phyloP scores from a whole-genome alignment of 2,113 vertebrate genomes.

The Columba livia region DNA sequence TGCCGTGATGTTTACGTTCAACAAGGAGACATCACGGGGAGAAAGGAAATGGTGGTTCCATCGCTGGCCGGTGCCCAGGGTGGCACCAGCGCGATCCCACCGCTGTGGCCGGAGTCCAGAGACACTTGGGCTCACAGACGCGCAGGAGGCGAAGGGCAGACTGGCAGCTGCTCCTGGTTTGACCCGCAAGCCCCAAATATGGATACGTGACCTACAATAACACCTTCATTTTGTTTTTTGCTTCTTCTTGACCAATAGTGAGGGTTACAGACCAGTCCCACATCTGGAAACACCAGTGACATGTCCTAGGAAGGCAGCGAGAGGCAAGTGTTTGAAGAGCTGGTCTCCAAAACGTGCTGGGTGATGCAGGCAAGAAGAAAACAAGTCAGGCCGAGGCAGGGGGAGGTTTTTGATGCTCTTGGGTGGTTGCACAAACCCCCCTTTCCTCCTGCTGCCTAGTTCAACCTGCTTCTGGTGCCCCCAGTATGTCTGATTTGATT shows the following conservation, averaged over 20 bases:
- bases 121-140: neutral
- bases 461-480: neutral
- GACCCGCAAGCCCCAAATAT: neutral
- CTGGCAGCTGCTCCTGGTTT: constrained; percentile 21
- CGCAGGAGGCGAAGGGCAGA: neutral
- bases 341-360: neutral
- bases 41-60: neutral
- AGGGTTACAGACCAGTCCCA: neutral
- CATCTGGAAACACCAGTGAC: neutral
- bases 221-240: neutral
- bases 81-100: neutral
- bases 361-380: neutral
- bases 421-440: neutral
- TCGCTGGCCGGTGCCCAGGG: neutral
- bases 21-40: neutral
- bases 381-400: neutral
- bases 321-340: neutral
- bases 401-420: neutral
- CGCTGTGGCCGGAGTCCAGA: neutral
- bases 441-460: neutral
- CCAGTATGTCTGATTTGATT: neutral
- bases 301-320: neutral
- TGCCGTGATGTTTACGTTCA: neutral
- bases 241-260: neutral
- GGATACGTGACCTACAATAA: neutral